Percentiles rank a stretch among this genome's conserved stretches.
Evolutionary conservation across 2,113 vertebrate species (phyloP).

Genomic region (Megaceryle torquata): DNA sequence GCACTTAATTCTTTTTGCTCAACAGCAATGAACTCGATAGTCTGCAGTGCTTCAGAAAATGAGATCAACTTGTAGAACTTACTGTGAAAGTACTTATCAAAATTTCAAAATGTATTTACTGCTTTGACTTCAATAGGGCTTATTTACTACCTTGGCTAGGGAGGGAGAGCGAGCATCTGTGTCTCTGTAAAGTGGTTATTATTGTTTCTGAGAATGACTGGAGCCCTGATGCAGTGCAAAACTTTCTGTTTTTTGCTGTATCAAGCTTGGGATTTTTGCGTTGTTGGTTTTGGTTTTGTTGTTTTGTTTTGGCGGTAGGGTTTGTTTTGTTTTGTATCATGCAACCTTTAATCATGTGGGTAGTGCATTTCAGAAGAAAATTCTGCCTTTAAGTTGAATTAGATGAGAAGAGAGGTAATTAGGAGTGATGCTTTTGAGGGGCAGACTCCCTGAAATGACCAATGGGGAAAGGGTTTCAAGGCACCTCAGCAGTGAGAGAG

Average conservation of each 20-base stretch:
- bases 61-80: slow-evolving; percentile 23
- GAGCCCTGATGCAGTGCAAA: neutral
- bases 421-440: neutral
- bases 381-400: neutral
- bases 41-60: slow-evolving; percentile 4
- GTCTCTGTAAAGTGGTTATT: neutral
- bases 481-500: neutral
- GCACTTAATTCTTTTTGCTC: slow-evolving; percentile 4
- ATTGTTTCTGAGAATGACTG: neutral
- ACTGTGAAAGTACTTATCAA: slow-evolving; percentile 5
- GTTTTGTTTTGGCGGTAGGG: too few relatives aligned
- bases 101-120: slow-evolving; percentile 10
- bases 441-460: neutral
- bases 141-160: neutral
- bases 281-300: neutral
- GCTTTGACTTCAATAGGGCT: neutral
- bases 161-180: neutral
- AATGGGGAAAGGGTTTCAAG: neutral
- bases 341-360: neutral
- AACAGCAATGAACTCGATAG: neutral
- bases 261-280: neutral
- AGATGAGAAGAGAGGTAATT: neutral
- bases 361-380: neutral
- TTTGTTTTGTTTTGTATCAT: neutral
- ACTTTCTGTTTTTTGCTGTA: neutral